These are phyloP conservation scores for Thyatira batis DNA, from an alignment of 2,888 invertebrate species.

Conservation along the genomic window DNA sequence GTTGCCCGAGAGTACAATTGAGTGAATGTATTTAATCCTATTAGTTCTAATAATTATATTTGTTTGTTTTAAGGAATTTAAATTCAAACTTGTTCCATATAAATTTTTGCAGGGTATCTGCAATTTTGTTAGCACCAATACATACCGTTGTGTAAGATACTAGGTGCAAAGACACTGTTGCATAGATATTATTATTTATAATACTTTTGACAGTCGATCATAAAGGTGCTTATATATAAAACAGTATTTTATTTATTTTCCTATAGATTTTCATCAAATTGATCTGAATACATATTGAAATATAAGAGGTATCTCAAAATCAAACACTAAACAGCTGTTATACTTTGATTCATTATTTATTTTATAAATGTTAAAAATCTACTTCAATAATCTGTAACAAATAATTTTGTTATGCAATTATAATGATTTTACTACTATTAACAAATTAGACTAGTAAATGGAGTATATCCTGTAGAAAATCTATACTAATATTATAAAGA, in stretches of 20 bases:
- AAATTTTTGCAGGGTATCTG: constrained; percentile 53
- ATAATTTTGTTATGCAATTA: too few species aligned
- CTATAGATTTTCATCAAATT: background rate
- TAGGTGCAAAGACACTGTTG: constrained; percentile 61
- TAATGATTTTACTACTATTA: too few species aligned
- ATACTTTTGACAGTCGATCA: constrained; percentile 76
- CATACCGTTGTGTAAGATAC: constrained; percentile 52
- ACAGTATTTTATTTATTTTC: constrained; percentile 33
- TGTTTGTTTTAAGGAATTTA: constrained; percentile 64
- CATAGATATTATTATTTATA: constrained; percentile 57
- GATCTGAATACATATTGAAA: too few species aligned
- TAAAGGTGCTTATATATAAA: constrained; percentile 76
- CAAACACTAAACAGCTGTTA: too few species aligned
- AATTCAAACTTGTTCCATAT: constrained; percentile 53
- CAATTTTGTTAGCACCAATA: constrained; percentile 56
- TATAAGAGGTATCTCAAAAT: too few species aligned
- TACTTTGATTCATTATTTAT: too few species aligned
- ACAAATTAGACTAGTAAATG: too few species aligned
- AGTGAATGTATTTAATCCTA: constrained; percentile 78
- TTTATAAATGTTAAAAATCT: too few species aligned
- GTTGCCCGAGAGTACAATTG: constrained; percentile 62
- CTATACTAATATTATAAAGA: too few species aligned
- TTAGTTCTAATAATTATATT: constrained; percentile 62
- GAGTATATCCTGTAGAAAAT: too few species aligned
- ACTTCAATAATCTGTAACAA: too few species aligned